A percentile compares a stretch with the other conserved stretches of the same genome.
phyloP scores from a whole-genome alignment of 2,797 vertebrate genomes.

The Tragelaphus oryx region DNA sequence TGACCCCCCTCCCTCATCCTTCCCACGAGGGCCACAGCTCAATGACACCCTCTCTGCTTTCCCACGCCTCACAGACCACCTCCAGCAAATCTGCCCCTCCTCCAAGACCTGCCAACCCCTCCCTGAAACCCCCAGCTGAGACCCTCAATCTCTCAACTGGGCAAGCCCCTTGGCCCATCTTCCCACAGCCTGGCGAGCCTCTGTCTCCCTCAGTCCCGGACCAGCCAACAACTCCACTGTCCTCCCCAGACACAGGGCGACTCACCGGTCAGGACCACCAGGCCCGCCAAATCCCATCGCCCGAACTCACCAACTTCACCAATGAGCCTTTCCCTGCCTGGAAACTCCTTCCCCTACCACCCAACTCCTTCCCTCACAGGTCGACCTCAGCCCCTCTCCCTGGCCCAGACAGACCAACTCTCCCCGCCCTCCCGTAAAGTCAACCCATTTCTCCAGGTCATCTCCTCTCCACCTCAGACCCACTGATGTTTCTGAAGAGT shows the following conservation, averaged over 20 bases:
- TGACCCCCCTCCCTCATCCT: background rate
- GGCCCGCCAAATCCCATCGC: background rate
- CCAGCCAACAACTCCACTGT: background rate
- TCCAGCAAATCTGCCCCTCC: background rate
- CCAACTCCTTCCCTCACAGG: background rate
- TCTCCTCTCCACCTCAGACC: background rate
- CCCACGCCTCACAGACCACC: background rate
- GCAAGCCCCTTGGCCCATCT: background rate
- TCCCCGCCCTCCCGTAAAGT: background rate
- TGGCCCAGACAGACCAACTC: background rate
- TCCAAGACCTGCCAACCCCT: background rate
- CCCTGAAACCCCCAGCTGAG: background rate
- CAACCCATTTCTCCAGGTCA: background rate
- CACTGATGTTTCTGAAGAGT: fast-evolving
- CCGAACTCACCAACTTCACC: background rate
- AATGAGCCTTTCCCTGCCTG: background rate
- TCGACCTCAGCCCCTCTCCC: background rate
- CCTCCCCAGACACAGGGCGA: background rate
- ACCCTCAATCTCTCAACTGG: background rate
- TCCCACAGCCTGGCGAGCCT: background rate
- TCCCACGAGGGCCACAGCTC: background rate
- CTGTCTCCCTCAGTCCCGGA: background rate
- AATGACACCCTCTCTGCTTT: background rate
- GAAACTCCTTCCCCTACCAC: background rate
- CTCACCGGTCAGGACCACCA: background rate